Percentiles rank a stretch among this genome's conserved stretches.
These are phyloP conservation scores for Cybosia mesomella DNA, from an alignment of 2,888 invertebrate genomes.

Conservation along the genomic window DNA sequence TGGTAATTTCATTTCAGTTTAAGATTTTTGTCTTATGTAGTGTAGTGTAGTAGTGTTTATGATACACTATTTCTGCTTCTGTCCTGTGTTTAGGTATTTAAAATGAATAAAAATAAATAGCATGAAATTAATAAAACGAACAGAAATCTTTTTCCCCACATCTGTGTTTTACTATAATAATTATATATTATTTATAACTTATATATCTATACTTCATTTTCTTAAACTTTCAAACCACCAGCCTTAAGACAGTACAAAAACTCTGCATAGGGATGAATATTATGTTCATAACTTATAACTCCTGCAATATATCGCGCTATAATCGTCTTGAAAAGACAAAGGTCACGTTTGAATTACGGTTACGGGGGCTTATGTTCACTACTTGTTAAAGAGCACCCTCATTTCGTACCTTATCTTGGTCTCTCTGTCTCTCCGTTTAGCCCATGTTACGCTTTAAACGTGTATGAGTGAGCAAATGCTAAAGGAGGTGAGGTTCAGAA, in stretches of 20 bases:
- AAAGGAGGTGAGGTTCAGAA: no score
- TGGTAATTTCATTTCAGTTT: no score
- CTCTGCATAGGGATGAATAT: conserved; percentile 18
- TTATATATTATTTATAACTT: no score
- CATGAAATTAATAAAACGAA: neutral
- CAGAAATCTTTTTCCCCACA: neutral
- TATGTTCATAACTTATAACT: conserved; percentile 37
- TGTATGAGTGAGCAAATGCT: neutral
- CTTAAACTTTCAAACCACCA: neutral
- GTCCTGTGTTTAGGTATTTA: neutral
- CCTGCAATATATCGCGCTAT: conserved; percentile 26
- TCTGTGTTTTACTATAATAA: neutral
- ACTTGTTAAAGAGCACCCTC: conserved; percentile 17
- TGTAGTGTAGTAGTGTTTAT: no score
- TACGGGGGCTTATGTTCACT: conserved; percentile 38
- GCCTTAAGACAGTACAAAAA: neutral
- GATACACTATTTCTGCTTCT: neutral
- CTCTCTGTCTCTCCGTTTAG: neutral
- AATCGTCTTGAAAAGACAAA: conserved; percentile 39
- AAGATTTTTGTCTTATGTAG: no score
- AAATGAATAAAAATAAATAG: neutral
- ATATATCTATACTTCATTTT: neutral
- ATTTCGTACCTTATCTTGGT: neutral
- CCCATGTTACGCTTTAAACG: neutral
- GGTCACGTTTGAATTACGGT: conserved; percentile 36